A percentile compares a stretch with the other conserved stretches of the same genome.
These are phyloP conservation scores for Macquaria australasica DNA, from an alignment of 2,113 vertebrate species.

Conservation along the genomic window DNA sequence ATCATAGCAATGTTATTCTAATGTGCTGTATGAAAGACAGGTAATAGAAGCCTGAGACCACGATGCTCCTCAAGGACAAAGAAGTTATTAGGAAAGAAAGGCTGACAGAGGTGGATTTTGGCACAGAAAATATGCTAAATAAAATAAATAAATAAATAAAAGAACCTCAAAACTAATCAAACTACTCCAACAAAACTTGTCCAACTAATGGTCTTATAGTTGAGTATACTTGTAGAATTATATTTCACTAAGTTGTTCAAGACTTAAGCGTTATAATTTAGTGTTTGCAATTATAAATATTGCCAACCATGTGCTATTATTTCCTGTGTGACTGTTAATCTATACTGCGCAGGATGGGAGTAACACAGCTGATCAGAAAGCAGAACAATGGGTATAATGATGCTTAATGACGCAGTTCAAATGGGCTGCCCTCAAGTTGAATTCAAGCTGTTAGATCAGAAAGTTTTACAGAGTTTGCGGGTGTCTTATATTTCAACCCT, in stretches of 20 bases:
- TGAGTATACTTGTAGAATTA: not conserved
- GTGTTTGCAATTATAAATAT: constrained; percentile 17
- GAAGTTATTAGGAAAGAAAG: constrained; percentile 28
- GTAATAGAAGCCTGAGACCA: constrained; percentile 45
- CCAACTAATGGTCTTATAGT: too few relatives aligned
- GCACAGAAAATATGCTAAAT: not conserved
- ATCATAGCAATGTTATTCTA: constrained; percentile 67
- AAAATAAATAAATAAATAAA: not conserved
- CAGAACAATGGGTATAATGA: constrained; percentile 59
- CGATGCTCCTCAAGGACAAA: constrained; percentile 60
- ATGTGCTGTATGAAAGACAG: constrained; percentile 66
- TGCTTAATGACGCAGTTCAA: constrained; percentile 68
- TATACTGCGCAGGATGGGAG: constrained; percentile 5
- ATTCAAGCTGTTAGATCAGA: constrained; percentile 69
- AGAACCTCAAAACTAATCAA: not conserved
- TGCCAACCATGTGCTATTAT: constrained; percentile 10
- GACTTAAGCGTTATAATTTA: not conserved
- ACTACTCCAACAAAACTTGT: not conserved
- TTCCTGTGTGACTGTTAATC: constrained; percentile 33
- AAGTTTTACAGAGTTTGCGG: constrained; percentile 78
- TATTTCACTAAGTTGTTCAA: not conserved
- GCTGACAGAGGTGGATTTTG: constrained; percentile 1
- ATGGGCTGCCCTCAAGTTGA: constrained; percentile 71
- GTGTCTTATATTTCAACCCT: constrained; percentile 79
- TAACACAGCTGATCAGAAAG: constrained; percentile 55